These are phyloP conservation scores for Acanthopagrus latus DNA, from an alignment of 2,797 vertebrate species.

Conservation along the genomic window DNA sequence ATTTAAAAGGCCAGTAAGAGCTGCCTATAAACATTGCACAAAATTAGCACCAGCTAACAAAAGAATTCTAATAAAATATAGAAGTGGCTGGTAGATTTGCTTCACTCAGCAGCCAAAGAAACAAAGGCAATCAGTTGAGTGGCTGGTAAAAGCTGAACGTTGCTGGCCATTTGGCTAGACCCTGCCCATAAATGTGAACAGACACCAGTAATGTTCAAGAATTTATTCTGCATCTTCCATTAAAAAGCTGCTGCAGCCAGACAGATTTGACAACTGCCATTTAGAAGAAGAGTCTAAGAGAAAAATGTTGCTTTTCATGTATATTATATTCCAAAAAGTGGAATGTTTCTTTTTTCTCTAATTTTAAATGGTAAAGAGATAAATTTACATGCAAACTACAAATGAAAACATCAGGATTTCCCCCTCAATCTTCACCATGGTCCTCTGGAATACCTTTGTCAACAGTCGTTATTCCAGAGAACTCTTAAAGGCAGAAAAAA, in stretches of 20 bases:
- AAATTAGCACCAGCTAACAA: no score
- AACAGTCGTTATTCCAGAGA: conserved; percentile 9
- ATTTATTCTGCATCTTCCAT: neutral
- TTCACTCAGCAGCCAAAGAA: no score
- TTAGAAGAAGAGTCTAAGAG: neutral
- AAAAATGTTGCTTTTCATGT: neutral
- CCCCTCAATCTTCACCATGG: neutral
- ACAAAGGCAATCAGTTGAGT: no score
- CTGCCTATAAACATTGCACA: neutral
- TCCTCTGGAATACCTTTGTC: conserved; percentile 1
- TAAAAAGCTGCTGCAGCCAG: neutral
- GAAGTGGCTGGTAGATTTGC: no score
- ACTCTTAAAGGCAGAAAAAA: conserved; percentile 12
- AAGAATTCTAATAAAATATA: no score
- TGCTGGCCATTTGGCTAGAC: no score
- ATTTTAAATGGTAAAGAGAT: neutral
- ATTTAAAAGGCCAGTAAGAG: neutral
- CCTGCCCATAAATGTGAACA: neutral
- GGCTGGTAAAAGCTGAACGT: no score
- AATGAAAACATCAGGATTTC: neutral
- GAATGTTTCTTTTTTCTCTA: neutral
- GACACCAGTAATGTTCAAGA: neutral
- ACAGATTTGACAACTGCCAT: neutral
- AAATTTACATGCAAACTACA: neutral
- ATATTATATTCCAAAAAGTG: neutral